Percentiles rank a stretch among this genome's conserved stretches.
Conservation (phyloP, 2,797 vertebrate species). For the Balearica regulorum region DNA sequence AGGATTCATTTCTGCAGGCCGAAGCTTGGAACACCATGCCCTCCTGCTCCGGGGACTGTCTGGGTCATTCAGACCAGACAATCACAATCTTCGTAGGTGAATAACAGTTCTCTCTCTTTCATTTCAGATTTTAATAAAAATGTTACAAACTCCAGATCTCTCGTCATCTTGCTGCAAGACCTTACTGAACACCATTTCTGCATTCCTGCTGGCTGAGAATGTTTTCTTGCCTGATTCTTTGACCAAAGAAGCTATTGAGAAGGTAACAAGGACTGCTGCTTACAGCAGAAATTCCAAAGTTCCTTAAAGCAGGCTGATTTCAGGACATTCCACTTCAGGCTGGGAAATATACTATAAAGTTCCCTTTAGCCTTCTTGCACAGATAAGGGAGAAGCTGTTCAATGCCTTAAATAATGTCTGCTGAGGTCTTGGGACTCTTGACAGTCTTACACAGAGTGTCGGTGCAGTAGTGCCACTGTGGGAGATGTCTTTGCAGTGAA, state of each 20-base stretch:
- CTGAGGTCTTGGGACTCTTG: background rate
- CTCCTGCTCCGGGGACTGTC: background rate
- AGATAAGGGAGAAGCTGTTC: background rate
- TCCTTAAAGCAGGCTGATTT: background rate
- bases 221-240: conserved; percentile 77
- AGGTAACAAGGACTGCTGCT: conserved; percentile 72
- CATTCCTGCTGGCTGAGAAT: conserved; percentile 86
- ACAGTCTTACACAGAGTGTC: background rate
- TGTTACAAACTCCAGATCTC: conserved; percentile 73
- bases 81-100: background rate
- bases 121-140: conserved; percentile 78
- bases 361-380: background rate
- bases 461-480: background rate
- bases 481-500: background rate
- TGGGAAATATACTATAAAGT: background rate
- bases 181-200: conserved; percentile 83
- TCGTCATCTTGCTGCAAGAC: conserved; percentile 78
- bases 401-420: background rate
- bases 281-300: background rate
- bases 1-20: background rate
- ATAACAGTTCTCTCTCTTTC: background rate
- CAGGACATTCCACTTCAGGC: background rate
- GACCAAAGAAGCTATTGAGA: conserved; percentile 80
- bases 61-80: background rate
- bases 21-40: background rate